Evolutionary conservation across 2,113 vertebrate genomes (phyloP).

Genomic region (Merops nubicus): DNA sequence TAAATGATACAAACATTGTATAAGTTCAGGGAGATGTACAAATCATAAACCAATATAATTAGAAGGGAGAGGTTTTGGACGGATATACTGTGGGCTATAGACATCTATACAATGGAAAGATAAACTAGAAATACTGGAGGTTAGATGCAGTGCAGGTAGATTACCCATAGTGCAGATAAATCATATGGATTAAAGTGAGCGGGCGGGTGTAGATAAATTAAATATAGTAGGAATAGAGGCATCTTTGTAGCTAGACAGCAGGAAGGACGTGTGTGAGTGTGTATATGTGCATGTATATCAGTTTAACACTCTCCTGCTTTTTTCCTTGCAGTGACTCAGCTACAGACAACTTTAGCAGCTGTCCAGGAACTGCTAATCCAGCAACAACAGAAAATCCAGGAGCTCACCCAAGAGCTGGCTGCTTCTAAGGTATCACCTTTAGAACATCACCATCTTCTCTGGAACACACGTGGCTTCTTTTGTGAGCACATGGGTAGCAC

Average conservation of each 20-base stretch:
- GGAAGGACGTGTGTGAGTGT: neutral
- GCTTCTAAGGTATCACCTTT: conserved; percentile 84
- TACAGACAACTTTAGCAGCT: conserved; percentile 89
- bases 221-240: conserved; percentile 16
- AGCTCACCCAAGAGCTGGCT: conserved; percentile 89
- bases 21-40: conserved; percentile 61
- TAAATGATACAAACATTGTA: conserved; percentile 49
- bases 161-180: conserved; percentile 63
- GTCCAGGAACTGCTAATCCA: conserved; percentile 93
- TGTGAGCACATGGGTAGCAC: neutral
- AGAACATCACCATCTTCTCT: neutral
- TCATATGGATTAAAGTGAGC: conserved; percentile 54
- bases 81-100: conserved; percentile 72
- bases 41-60: conserved; percentile 69
- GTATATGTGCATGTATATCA: neutral
- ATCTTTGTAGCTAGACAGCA: conserved; percentile 34
- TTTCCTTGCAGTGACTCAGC: conserved; percentile 85
- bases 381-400: conserved; percentile 94
- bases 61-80: conserved; percentile 78
- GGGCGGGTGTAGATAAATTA: conserved; percentile 54
- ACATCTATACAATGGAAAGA: conserved; percentile 73
- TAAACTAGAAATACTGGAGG: conserved; percentile 73
- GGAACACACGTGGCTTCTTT: neutral
- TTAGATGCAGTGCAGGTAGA: conserved; percentile 70
- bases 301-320: conserved; percentile 12